Percentiles rank a stretch among this genome's conserved stretches.
phyloP scores from a whole-genome alignment of 2,797 vertebrate species.

The Muraenolepis orangiensis region DNA sequence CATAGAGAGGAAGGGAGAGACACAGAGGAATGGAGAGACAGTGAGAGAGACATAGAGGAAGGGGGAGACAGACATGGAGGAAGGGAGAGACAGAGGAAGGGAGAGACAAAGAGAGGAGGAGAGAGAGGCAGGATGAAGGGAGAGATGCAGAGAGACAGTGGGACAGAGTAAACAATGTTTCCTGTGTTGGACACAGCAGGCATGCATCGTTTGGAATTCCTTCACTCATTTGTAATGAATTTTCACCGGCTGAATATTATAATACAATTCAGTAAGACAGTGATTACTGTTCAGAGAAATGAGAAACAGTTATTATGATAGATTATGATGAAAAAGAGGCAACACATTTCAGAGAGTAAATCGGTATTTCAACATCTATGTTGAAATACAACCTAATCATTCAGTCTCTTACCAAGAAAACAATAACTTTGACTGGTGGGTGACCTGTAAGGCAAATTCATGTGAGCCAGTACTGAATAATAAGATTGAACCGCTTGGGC shows the following conservation, averaged over 20 bases:
- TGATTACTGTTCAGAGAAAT: not conserved
- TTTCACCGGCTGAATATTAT: not conserved
- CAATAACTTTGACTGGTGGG: not conserved
- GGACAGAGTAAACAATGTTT: conserved; percentile 16
- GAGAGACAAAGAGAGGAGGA: not conserved
- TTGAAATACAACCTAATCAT: not conserved
- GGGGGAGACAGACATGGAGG: not conserved
- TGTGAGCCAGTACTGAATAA: conserved; percentile 11
- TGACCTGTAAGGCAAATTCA: not conserved
- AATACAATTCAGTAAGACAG: not conserved
- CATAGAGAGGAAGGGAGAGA: not conserved
- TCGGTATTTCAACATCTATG: not conserved
- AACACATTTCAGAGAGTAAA: not conserved
- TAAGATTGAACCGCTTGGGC: conserved; percentile 21
- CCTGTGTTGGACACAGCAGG: conserved; percentile 29
- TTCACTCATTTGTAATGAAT: conserved; percentile 9
- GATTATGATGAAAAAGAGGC: conserved; percentile 1
- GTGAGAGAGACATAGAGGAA: too few species aligned
- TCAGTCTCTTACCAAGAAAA: not conserved
- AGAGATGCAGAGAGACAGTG: too few species aligned
- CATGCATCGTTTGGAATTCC: conserved; percentile 30
- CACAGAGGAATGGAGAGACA: not conserved
- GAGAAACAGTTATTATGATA: not conserved
- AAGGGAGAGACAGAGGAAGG: conserved; percentile 15
- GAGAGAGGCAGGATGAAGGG: too few species aligned